Conservation (phyloP, 2,113 vertebrate species). For the Eleginops maclovinus region DNA sequence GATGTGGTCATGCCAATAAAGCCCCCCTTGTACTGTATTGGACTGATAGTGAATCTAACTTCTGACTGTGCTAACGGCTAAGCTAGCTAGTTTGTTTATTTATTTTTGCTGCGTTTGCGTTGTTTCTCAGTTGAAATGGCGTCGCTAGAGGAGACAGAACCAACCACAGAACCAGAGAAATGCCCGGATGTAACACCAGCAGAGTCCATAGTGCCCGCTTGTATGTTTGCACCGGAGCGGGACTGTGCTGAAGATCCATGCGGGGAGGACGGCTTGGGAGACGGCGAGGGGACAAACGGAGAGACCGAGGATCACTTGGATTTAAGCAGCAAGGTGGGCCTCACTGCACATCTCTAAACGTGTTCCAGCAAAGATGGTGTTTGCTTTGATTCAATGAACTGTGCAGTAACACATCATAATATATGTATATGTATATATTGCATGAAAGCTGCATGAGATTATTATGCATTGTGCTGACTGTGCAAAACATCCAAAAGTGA, state of each 20-base stretch:
- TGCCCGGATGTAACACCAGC: conserved; percentile 62
- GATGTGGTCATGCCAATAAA: too few relatives aligned
- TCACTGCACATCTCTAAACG: background rate
- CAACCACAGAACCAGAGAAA: conserved; percentile 56
- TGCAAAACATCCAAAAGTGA: conserved; percentile 57
- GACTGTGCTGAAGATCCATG: conserved; percentile 77
- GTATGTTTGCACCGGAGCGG: conserved; percentile 91
- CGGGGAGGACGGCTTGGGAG: conserved; percentile 63
- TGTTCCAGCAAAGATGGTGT: fast-evolving
- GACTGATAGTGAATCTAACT: too few relatives aligned
- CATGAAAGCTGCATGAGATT: background rate
- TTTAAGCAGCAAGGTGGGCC: conserved; percentile 93
- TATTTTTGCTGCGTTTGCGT: background rate
- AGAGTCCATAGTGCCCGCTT: conserved; percentile 89
- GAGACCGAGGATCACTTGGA: conserved; percentile 87
- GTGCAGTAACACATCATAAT: background rate
- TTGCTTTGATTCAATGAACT: background rate
- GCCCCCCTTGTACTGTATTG: too few relatives aligned
- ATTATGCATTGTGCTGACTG: too few relatives aligned
- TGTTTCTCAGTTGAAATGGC: conserved; percentile 71
- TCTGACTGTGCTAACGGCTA: too few relatives aligned
- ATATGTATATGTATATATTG: background rate
- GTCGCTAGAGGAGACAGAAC: conserved; percentile 72
- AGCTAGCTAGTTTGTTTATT: background rate
- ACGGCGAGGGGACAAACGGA: conserved; percentile 80